Base-by-base conservation (phyloP, 2,888 invertebrate genomes). In the Agrilus cyanescens region DNA sequence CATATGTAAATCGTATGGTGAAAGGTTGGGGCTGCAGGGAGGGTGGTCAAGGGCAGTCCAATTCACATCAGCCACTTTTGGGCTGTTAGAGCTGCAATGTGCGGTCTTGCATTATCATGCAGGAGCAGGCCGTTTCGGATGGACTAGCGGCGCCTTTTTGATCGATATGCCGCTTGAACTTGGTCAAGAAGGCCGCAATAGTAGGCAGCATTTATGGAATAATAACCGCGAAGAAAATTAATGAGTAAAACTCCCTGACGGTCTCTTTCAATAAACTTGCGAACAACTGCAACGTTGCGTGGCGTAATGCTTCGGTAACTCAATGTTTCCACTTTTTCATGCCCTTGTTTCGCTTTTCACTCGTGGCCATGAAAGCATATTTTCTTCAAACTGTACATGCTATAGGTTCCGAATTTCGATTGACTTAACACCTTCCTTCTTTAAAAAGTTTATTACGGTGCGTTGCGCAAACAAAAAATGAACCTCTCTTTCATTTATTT, bases 31-130 rank as follows among this genome's bases (percentile, higher is more conserved):
- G n/a, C n/a, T n/a, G n/a, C n/a, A n/a, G n/a, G n/a, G n/a, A n/a
- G n/a, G n/a, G n/a, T n/a, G n/a, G n/a, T n/a, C n/a, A n/a, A n/a
- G n/a, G n/a, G n/a, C n/a, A n/a, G n/a, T n/a, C n/a, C n/a, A n/a
- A n/a, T n/a, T n/a, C n/a, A n/a, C n/a, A n/a, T n/a, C n/a, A n/a
- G n/a, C n/a, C n/a, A n/a, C n/a, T n/a, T n/a, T n/a, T n/a, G n/a
- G n/a, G n/a, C n/a, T 36, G 41, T 47, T 29, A 45, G 20, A 14
- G 14, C 38, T 25, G 46, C 44, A 31, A 46, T 51, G 42, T 51
- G 46, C 10, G 39, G 41, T 32, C 50, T 43, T 1, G 44, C 44
- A 33, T 48, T 52, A 42, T 51, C 46, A 25, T 48, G 46, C 39
- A 50, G 47, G 37, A 50, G 35, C 32, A 51, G 15, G 31, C 43